Base-by-base conservation (phyloP, 2,888 invertebrate genomes). In the Hirtodrosophila cameraria region DNA sequence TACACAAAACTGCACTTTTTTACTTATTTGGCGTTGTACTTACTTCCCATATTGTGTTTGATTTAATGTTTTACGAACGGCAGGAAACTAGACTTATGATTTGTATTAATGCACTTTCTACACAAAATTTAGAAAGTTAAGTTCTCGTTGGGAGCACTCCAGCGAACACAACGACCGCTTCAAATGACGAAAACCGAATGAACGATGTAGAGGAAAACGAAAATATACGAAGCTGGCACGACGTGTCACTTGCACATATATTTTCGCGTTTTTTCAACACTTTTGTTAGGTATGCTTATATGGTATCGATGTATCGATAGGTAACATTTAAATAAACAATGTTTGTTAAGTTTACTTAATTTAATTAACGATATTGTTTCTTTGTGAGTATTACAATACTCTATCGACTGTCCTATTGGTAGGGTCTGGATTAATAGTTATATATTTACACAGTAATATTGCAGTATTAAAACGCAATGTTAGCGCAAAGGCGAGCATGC, bases 21-120 rank as follows among this genome's bases (percentile, higher is more conserved):
- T 58, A n/a, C n/a, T n/a, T n/a, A n/a, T 27, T 48, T 45, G 33
- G 11, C 20, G 45, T 45, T 63, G 42, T 87, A 89, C 88, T 89
- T 89, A 89, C 88, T 89, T 84, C 88, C 88, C 88, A 89, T n/a
- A n/a, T 89, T 77, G 57, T 86, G 80, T 65, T 61, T 75, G 38
- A 67, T 61, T 79, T 71, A 58, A 67, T 61, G 41, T 76, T n/a
- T n/a, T 67, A 53, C 50, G 58, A 35, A 31, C 57, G 67, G 57
- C 55, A 55, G 61, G 59, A 28, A 67, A 39, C 11, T 54, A 64
- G 48, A 66, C 43, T 67, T 60, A 25, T 48, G 16, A 39, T 55
- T 60, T 68, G 33, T 35, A 36, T 49, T 53, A 12, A 28, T 61
- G 53, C 53, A 76, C 80, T 80, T 82, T 76, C 80, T 62, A 75